Evolutionary conservation across 2,113 vertebrate genomes (phyloP).

Genomic region (Atrichornis clamosus): DNA sequence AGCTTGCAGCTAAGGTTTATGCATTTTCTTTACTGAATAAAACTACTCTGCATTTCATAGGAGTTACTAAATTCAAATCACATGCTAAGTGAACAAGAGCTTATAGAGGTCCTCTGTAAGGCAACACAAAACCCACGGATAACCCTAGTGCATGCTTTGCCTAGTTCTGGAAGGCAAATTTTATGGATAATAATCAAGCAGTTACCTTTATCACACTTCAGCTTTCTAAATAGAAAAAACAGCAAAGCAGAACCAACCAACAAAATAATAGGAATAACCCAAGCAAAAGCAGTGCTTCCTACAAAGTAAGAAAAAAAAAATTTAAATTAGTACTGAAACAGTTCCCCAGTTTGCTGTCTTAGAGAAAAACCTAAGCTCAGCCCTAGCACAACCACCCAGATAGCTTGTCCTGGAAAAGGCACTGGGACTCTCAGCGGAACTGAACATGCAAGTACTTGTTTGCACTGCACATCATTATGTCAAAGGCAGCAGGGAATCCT

Average conservation of each 20-base stretch:
- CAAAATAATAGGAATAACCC: fast-evolving
- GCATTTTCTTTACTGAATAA: neutral
- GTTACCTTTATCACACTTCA: conserved; percentile 5
- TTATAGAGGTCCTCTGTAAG: neutral
- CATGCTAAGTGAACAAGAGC: neutral
- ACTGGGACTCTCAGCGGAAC: neutral
- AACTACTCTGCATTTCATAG: neutral
- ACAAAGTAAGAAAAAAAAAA: neutral
- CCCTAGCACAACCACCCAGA: neutral
- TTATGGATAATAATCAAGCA: neutral
- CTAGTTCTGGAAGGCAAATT: neutral
- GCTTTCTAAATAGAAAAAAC: neutral
- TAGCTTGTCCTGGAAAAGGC: neutral
- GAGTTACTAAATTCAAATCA: neutral
- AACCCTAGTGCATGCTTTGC: neutral
- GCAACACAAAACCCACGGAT: neutral
- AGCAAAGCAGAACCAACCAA: fast-evolving
- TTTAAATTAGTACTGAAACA: neutral
- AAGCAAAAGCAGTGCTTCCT: neutral
- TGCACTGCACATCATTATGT: neutral
- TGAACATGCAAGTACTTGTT: fast-evolving
- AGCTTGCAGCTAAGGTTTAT: neutral
- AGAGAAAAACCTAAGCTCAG: neutral
- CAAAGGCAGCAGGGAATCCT: neutral
- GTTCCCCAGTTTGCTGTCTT: neutral